Percentiles rank a stretch among this genome's conserved stretches.
These are phyloP conservation scores for Porites cylindrica DNA, from an alignment of 92 coral and sea anemone genomes.

Conservation along the genomic window DNA sequence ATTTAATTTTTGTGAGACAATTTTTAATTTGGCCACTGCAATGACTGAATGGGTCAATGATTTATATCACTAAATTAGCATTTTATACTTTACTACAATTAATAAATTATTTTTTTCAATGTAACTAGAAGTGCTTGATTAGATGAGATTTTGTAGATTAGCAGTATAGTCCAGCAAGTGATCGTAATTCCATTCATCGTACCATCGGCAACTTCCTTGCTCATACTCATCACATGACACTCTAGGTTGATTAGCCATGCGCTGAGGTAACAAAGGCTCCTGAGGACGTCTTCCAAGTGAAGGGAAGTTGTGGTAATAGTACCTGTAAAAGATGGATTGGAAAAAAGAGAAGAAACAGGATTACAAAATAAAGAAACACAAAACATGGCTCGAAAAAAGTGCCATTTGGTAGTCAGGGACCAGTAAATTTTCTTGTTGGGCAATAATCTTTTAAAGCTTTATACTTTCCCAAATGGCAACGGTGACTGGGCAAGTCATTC, in stretches of 20 bases:
- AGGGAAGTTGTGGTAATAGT: constrained; percentile 95
- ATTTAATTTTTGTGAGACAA: too few species aligned
- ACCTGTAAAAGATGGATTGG: constrained; percentile 61
- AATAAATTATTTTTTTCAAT: too few species aligned
- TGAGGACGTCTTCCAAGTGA: constrained; percentile 93
- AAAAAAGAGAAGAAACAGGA: neutral
- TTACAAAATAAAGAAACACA: neutral
- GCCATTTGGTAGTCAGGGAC: too few species aligned
- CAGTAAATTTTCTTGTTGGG: too few species aligned
- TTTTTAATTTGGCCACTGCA: too few species aligned
- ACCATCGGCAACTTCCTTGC: constrained; percentile 99
- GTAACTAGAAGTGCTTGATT: neutral
- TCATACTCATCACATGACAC: constrained; percentile 98
- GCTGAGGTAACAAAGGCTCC: constrained; percentile 83
- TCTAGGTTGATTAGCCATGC: constrained; percentile 84
- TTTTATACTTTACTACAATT: too few species aligned
- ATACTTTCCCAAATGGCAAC: too few species aligned
- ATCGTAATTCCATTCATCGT: constrained; percentile 99
- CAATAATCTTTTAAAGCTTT: too few species aligned
- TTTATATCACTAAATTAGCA: too few species aligned
- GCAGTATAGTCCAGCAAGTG: constrained; percentile 85
- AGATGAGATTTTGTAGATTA: constrained; percentile 62
- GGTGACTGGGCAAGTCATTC: too few species aligned
- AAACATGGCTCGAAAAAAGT: too few species aligned
- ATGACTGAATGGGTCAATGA: too few species aligned